Conservation (phyloP, 2,888 invertebrate genomes). For the Hypercompe scribonia region DNA sequence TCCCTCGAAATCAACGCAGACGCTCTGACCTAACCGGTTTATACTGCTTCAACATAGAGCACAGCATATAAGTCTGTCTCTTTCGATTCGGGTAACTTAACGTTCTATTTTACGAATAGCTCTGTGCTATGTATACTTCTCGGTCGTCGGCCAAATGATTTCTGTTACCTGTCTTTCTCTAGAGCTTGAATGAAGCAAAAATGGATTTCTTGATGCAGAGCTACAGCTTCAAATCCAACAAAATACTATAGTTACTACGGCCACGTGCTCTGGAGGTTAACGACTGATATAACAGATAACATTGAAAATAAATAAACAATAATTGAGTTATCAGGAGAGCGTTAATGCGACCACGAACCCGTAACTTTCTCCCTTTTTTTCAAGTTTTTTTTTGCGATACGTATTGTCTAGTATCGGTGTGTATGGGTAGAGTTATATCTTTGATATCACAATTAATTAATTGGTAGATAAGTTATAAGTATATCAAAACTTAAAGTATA, state of each 20-base stretch:
- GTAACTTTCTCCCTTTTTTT: conserved; percentile 13
- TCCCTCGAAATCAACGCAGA: conserved; percentile 78
- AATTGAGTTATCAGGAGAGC: conserved; percentile 50
- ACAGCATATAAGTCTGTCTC: conserved; percentile 68
- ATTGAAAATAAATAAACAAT: conserved; percentile 82
- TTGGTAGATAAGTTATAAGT: conserved; percentile 8
- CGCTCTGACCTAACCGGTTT: conserved; percentile 80
- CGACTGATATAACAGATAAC: conserved; percentile 82
- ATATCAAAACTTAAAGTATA: not conserved
- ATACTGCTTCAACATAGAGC: conserved; percentile 66
- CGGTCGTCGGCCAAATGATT: conserved; percentile 85
- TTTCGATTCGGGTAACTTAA: conserved; percentile 70
- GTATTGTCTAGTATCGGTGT: not conserved
- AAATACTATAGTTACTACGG: conserved; percentile 81
- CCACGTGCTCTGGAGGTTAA: conserved; percentile 83
- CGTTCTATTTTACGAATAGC: conserved; percentile 87
- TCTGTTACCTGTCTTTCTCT: conserved; percentile 86
- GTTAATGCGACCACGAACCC: conserved; percentile 34
- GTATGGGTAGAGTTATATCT: conserved; percentile 33
- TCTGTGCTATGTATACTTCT: conserved; percentile 86
- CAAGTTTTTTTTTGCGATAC: not conserved
- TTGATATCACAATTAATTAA: conserved; percentile 17
- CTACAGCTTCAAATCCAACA: conserved; percentile 86
- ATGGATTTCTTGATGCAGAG: conserved; percentile 83
- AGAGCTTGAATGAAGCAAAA: conserved; percentile 84